Percentiles rank a stretch among this genome's conserved stretches.
Evolutionary conservation across 2,113 vertebrate genomes (phyloP).

Genomic region (pig (Sus scrofa)): T2T-Sscrofa CM000812.6:16032001-16032500

Average conservation of each 20-base stretch:
- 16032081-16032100: not conserved
- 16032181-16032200: not conserved
- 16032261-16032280: not conserved
- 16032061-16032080: not conserved
- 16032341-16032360: not conserved
- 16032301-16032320: no score
- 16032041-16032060: not conserved
- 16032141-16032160: not conserved
- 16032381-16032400: conserved; percentile 11
- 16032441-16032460: not conserved
- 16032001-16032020: not conserved
- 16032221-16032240: not conserved
- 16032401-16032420: not conserved
- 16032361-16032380: not conserved
- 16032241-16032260: not conserved
- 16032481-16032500: not conserved
- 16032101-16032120: not conserved
- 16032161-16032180: not conserved
- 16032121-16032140: not conserved
- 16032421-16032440: not conserved
- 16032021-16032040: not conserved
- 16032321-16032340: not conserved
- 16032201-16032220: not conserved
- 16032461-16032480: not conserved
- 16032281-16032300: not conserved